A percentile compares a stretch with the other conserved stretches of the same genome.
phyloP scores from a whole-genome alignment of 2,888 invertebrate species.

The Xestoiulus laeticollis region DNA sequence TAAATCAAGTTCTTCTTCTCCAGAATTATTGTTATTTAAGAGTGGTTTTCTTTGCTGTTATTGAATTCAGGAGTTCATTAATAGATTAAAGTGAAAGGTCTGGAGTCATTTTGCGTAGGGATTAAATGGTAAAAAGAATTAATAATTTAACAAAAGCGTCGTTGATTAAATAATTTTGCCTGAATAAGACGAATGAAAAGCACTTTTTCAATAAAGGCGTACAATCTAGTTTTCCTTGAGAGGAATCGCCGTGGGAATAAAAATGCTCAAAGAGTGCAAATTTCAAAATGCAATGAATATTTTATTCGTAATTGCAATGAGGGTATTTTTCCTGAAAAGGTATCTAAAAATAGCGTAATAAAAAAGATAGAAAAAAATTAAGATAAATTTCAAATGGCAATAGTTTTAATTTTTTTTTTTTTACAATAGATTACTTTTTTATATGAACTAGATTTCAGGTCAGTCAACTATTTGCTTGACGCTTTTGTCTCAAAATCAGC shows the following conservation, averaged over 20 bases:
- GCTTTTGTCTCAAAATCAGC: slow-evolving; percentile 21
- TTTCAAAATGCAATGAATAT: neutral
- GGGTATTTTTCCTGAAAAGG: neutral
- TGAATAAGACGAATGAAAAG: neutral
- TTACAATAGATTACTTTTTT: neutral
- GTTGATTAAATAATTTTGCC: neutral
- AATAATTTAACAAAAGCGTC: neutral
- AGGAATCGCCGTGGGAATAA: neutral
- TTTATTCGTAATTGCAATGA: neutral
- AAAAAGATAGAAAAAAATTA: neutral
- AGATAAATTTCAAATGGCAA: neutral
- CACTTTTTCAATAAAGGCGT: neutral
- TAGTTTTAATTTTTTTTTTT: neutral
- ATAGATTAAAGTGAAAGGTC: neutral
- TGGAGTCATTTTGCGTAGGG: neutral
- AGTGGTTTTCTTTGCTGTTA: neutral
- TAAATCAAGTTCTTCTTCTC: neutral
- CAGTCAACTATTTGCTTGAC: neutral
- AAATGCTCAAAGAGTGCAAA: neutral
- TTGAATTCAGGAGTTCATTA: slow-evolving; percentile 8
- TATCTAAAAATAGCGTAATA: neutral
- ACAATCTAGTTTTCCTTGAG: neutral
- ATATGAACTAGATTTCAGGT: slow-evolving; percentile 13
- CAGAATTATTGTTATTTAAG: neutral
- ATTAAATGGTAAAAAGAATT: neutral